Evolutionary conservation across 2,888 invertebrate genomes (phyloP), one percentile per base, ranked within the genome.

Genomic region (Apodemia hepburni): DNA sequence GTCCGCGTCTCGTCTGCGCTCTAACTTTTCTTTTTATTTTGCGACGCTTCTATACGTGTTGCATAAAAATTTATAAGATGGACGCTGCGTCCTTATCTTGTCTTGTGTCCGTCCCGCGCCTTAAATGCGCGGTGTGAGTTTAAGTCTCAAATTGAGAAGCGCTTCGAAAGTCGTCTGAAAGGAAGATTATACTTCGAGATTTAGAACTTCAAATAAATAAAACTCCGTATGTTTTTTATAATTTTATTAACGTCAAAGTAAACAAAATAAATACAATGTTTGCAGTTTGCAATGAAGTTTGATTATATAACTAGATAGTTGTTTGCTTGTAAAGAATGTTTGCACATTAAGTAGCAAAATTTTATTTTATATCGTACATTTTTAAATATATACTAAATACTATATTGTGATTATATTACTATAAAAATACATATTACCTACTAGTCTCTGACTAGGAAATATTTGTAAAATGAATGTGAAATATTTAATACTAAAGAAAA

Each of bases 361-460:
- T 42, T 42, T 42, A 42, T 42, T 42, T 4, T 42, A 5, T 38
- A 12, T 38, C 38, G 38, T 38, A 12, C 38, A 38, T 12, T 12
- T 9, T 38, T 5, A 42, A 42, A 42, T 42, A 15, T n/a, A 15
- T 18, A 51, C 22, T 18, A 17, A 22, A 27, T 54, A 54, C 11
- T 22, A 54, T 5, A 54, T 2, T 22, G 27, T 27, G 15, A 27
- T 49, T 54, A 54, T 54, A 54, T 54, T 54, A 54, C 54, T 54
- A 61, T 51, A 51, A 61, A 54, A 9, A 49, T 61, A 61, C 61
- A 62, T 38, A 59, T 58, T 68, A 42, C 9, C 9, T 33, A 68
- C 77, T 75, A 76, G 76, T 75, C 72, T 4, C 66, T 71, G 75
- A 77, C 77, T 78, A 77, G 75, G 70, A 42, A 42, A 42, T 6